Conservation (phyloP, 2,797 vertebrate genomes). For the Chelidonichthys spinosus region DNA sequence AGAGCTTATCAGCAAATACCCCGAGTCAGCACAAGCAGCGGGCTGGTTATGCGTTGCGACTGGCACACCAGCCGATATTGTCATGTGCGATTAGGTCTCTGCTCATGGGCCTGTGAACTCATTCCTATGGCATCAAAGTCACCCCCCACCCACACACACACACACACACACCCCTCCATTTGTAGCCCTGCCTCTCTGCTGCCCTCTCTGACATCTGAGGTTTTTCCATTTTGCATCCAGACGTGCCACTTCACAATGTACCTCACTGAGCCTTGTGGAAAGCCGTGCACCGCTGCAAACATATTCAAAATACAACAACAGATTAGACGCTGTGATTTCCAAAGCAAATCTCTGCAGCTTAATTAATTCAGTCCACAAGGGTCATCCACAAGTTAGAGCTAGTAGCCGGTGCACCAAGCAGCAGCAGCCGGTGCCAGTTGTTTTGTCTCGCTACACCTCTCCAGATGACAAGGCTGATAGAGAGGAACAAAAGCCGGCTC, state of each 20-base stretch:
- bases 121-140: conserved; percentile 80
- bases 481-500: conserved; percentile 56
- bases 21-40: conserved; percentile 79
- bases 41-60: conserved; percentile 78
- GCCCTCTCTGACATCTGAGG: conserved; percentile 51
- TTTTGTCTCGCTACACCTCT: conserved; percentile 69
- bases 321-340: conserved; percentile 59
- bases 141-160: conserved; percentile 37
- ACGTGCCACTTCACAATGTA: conserved; percentile 35
- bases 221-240: conserved; percentile 52
- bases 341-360: conserved; percentile 68
- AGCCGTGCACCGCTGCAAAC: conserved; percentile 43
- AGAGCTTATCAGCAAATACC: conserved; percentile 82
- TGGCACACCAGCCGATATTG: conserved; percentile 85
- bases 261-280: conserved; percentile 51
- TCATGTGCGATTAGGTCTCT: conserved; percentile 83
- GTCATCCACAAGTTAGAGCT: conserved; percentile 60
- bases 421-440: conserved; percentile 58
- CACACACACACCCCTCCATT: conserved; percentile 54
- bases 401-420: conserved; percentile 34
- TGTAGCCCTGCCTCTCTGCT: conserved; percentile 58
- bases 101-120: conserved; percentile 82
- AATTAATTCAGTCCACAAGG: conserved; percentile 55
- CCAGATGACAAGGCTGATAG: conserved; percentile 71
- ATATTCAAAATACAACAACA: conserved; percentile 48